These are phyloP conservation scores for Benitochromis conjunctus DNA, from an alignment of 2,113 vertebrate species.

Conservation along the genomic window DNA sequence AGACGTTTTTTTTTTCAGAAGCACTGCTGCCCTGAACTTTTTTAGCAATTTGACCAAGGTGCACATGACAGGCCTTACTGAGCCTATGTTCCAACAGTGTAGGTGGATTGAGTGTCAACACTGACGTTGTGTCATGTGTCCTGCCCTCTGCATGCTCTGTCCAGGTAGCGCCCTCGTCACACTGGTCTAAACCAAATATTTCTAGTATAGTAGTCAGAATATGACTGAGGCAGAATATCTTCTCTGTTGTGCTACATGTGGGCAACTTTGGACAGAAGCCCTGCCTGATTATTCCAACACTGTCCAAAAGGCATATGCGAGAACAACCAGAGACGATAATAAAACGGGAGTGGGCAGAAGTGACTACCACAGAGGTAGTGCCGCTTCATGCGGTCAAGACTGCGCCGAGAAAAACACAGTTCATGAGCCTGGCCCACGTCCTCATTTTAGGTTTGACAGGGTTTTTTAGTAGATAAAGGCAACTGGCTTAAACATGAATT, in stretches of 20 bases:
- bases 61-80: neutral
- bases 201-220: neutral
- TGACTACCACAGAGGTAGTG: neutral
- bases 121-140: neutral
- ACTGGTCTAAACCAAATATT: neutral
- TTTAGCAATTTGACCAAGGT: neutral
- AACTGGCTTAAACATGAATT: neutral
- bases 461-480: neutral
- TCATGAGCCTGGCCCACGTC: neutral
- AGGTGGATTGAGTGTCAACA: neutral
- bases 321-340: neutral
- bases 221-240: neutral
- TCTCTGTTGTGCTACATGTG: neutral
- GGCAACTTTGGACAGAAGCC: neutral
- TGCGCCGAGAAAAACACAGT: neutral
- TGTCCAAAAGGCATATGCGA: neutral
- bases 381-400: neutral
- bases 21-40: neutral
- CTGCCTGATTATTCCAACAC: neutral
- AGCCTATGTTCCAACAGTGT: neutral
- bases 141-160: neutral
- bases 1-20: neutral
- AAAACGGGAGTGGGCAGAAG: neutral
- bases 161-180: neutral
- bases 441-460: neutral